Evolutionary conservation across 2,888 invertebrate genomes (phyloP), one percentile per base, ranked within the genome.

Genomic region (Danaus chrysippus): DNA sequence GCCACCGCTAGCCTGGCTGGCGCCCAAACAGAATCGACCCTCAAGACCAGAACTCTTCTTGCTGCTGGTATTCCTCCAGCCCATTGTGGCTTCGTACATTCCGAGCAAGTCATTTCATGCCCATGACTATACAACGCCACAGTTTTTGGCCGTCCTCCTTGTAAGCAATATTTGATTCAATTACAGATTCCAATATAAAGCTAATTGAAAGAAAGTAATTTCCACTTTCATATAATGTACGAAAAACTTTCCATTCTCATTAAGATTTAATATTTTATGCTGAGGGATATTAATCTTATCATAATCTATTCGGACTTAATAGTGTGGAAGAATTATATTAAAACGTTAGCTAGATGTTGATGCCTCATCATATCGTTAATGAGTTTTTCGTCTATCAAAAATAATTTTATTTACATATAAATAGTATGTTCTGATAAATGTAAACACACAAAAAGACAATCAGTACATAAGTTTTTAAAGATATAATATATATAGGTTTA

Each of bases 51-150:
- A 64, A 95, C 93, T 59, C 96, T 84, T 71, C 94, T 93, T 1
- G 97, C 97, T 1, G 96, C 94, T 0, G 97, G 97, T 59, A 96
- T 93, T 68, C 95, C 94, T 0, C 94, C 95, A 49, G 94, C 95
- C 87, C 94, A 94, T 53, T 78, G 82, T 93, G 97, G 96, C 67
- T 92, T 89, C 10, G 91, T 82, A 58, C 97, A 98, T 58, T 92
- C 93, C 1, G 92, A 84, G 81, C 97, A 97, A 42, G 91, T 79
- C 85, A 77, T 92, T 86, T 71, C 92, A 81, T 73, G 93, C 84
- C 71, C 89, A 65, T 91, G 95, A 76, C 83, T 93, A 79, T 93
- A 94, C 1, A 97, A 91, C 0, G 96, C 97, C 49, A 97, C 94
- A 49, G 93, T 93, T 70, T 92, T 92, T 64, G 94, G 92, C 64